Base-by-base conservation (phyloP, 2,113 vertebrate species). In the Callipepla californica region DNA sequence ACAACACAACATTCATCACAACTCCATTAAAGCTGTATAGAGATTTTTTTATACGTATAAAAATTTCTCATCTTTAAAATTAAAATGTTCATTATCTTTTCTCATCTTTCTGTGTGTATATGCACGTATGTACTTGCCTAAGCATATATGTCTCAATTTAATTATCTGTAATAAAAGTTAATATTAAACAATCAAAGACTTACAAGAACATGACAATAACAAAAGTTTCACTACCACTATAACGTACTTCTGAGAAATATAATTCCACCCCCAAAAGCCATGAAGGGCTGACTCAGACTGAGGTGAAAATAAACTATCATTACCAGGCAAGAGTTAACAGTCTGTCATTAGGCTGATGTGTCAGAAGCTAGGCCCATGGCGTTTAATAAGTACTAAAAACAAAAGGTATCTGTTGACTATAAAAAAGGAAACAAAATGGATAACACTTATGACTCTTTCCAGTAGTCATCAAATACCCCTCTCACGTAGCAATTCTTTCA, bases 11-110 rank as follows among this genome's bases (percentile, higher is more conserved):
- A 20, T 84, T 58, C 3, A 88, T 45, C 23, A 26, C 10, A 11
- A 62, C 36, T 38, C 36, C 23, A 16, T 26, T 62, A 11, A 61
- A 61, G 59, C n/a, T 26, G 23, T 25, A 62, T 36, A 16, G 6
- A 55, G 3, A 4, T 3, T 15, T 51, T 44, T 44, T 7, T 79
- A 25, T 17, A 68, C 0, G 0, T 20, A 40, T 21, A 34, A 47
- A 81, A 87, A 38, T 19, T 34, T 0, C 6, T 44, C 30, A 11
- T 48, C 8, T 78, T 62, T 32, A 42, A 38, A 85, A 38, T 59
- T 13, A 36, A 59, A 23, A 57, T 6, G 9, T 66, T 50, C 8
- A 44, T 44, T 22, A 10, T 15, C 13, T 58, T 42, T 14, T 19
- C 57, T 36, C 15, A 79, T 79, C 9, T 55, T 23, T 47, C 36